Percentiles rank a stretch among this genome's conserved stretches.
Evolutionary conservation across 1,140 invertebrate genomes (phyloP).

Genomic region (Drosophila willistoni): DNA sequence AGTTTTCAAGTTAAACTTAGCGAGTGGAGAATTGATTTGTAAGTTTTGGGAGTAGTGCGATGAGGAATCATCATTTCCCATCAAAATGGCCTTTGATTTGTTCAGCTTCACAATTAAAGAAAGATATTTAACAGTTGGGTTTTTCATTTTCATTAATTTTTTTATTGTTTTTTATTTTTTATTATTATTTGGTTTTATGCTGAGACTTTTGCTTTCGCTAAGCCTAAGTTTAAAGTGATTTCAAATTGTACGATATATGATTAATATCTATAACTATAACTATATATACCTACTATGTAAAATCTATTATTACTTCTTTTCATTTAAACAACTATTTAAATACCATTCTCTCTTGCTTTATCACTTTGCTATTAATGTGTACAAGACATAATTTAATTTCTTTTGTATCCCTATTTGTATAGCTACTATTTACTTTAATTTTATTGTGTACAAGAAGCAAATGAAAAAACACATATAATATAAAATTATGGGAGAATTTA

Average conservation of each 20-base stretch:
- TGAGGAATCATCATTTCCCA: slow-evolving; percentile 25
- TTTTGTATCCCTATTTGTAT: slow-evolving; percentile 77
- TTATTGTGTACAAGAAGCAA: slow-evolving; percentile 56
- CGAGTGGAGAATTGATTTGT: slow-evolving; percentile 8
- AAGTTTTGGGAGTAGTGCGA: not conserved
- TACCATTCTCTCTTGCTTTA: slow-evolving; percentile 10
- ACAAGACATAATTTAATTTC: slow-evolving; percentile 67
- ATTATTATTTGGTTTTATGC: slow-evolving; percentile 30
- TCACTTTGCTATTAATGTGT: slow-evolving; percentile 53
- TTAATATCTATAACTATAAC: slow-evolving; percentile 59
- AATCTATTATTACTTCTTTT: slow-evolving; percentile 25
- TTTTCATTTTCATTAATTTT: slow-evolving; percentile 26
- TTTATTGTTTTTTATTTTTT: slow-evolving; percentile 19
- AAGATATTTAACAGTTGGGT: not conserved
- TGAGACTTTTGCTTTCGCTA: slow-evolving; percentile 49
- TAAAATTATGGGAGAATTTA: slow-evolving; percentile 71
- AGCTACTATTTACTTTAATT: slow-evolving; percentile 66
- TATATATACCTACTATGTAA: slow-evolving; percentile 47
- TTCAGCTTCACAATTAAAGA: slow-evolving; percentile 18
- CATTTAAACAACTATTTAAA: slow-evolving; percentile 38
- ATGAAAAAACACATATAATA: slow-evolving; percentile 51
- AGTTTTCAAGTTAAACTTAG: not conserved
- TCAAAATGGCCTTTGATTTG: slow-evolving; percentile 53
- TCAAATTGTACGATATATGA: slow-evolving; percentile 70
- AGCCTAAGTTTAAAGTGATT: slow-evolving; percentile 64